Percentiles rank a stretch among this genome's conserved stretches.
phyloP scores from a whole-genome alignment of 2,888 invertebrate genomes.

The Lomographa bimaculata region DNA sequence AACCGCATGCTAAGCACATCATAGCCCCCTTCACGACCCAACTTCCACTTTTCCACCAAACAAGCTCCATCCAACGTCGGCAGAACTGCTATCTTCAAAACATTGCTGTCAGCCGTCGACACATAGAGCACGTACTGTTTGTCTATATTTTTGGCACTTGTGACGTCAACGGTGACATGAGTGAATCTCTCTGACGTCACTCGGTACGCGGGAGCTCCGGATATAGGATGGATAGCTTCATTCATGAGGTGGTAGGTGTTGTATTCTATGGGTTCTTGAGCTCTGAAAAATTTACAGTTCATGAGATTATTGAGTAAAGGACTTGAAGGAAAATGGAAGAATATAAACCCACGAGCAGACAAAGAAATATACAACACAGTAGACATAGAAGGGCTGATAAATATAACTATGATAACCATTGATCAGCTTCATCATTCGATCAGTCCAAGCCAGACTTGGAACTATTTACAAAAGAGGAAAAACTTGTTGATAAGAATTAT shows the following conservation, averaged over 20 bases:
- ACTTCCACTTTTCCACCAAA: constrained; percentile 92
- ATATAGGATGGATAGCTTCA: constrained; percentile 90
- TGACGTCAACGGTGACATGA: constrained; percentile 92
- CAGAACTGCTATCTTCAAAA: constrained; percentile 92
- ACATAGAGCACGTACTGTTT: constrained; percentile 91
- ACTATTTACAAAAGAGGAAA: too few relatives aligned
- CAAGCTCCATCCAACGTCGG: constrained; percentile 89
- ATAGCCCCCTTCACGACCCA: constrained; percentile 79
- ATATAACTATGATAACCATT: too few relatives aligned
- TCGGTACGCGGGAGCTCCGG: constrained; percentile 87
- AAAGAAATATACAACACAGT: too few relatives aligned
- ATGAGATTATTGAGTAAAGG: too few relatives aligned
- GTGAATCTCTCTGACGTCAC: constrained; percentile 88
- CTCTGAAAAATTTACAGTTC: constrained; percentile 42
- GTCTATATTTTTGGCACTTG: constrained; percentile 87
- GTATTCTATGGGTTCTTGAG: constrained; percentile 84
- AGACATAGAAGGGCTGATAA: too few relatives aligned
- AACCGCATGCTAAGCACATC: constrained; percentile 89
- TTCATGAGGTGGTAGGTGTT: constrained; percentile 95
- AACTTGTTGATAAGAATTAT: too few relatives aligned
- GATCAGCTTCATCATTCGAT: too few relatives aligned
- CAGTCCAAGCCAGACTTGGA: too few relatives aligned
- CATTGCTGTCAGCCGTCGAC: constrained; percentile 88
- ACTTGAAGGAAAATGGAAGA: too few relatives aligned
- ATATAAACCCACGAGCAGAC: too few relatives aligned